Base-by-base conservation (phyloP, 1,140 invertebrate genomes). In the Macrosteles quadrilineatus region DNA sequence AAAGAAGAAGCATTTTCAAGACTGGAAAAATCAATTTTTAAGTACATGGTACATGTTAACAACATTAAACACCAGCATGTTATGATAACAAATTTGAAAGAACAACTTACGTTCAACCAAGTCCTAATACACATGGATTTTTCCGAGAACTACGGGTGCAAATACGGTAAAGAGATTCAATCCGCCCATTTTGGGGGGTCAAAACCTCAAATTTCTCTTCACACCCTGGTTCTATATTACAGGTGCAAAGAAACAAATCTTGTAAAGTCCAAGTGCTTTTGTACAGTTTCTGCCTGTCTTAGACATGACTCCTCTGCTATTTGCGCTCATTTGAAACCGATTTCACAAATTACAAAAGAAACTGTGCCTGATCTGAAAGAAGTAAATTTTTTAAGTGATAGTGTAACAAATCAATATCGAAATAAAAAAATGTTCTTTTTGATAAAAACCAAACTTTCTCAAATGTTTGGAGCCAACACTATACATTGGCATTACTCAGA, bases 401-500 rank as follows among this genome's bases (percentile, higher is more conserved):
- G 50, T 53, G 63, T 74, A 27, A 53, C 57, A 21, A 73, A 67
- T 59, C 68, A 73, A 69, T 75, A 75, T 73, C 47, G 69, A 29
- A 59, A 69, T 43, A 75, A 67, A 71, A 69, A 12, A 1, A 65
- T 14, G 27, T 64, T 70, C 70, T 19, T 21, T 27, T 25, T 70
- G 17, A 19, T 70, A 23, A 19, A 74, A 68, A 77, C 40, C 65
- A 62, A 57, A 68, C 74, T 47, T 77, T 68, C 57, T 27, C 17
- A 23, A 17, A 23, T 62, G 57, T 27, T 67, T 71, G 32, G 14
- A 12, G 74, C 72, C 12, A 78, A 76, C 2, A 62, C 17, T n/a
- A 14, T 62, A 23, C 17, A n/a, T 82, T 83, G 79, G 80, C 81
- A 81, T 72, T 83, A 77, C 72, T 75, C 72, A 29, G 80, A 81